Evolutionary conservation across 2,797 vertebrate species (phyloP).

Genomic region (Thaleichthys pacificus): DNA sequence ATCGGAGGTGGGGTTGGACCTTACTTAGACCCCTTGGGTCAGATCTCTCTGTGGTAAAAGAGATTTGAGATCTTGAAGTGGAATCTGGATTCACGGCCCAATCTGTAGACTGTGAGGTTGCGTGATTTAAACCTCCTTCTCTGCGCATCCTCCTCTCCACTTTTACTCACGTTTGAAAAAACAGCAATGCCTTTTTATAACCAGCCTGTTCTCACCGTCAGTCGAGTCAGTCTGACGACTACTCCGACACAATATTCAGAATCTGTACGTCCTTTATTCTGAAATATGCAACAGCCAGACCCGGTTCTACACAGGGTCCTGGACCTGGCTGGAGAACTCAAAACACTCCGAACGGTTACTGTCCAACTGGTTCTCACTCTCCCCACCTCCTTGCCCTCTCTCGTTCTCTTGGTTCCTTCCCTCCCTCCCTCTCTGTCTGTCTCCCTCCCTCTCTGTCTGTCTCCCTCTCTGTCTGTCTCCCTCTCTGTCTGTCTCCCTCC

Average conservation of each 20-base stretch:
- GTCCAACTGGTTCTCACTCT: too few species aligned
- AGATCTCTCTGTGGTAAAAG: constrained; percentile 1
- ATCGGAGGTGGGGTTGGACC: not conserved
- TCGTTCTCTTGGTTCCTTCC: too few species aligned
- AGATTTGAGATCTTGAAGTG: not conserved
- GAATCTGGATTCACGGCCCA: too few species aligned
- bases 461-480: too few species aligned
- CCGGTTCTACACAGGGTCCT: constrained; percentile 20
- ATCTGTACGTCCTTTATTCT: constrained; percentile 39
- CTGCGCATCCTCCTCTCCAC: too few species aligned
- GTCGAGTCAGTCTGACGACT: constrained; percentile 5
- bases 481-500: too few species aligned
- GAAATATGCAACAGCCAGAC: constrained; percentile 56
- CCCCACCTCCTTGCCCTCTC: too few species aligned
- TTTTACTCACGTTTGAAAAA: not conserved
- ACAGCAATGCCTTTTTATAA: constrained; percentile 14
- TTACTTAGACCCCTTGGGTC: not conserved
- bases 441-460: too few species aligned
- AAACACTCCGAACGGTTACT: constrained; percentile 8
- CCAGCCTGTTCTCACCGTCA: not conserved
- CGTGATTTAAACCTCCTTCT: too few species aligned
- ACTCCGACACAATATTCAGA: constrained; percentile 1
- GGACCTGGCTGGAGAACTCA: constrained; percentile 7
- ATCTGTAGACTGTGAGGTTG: too few species aligned
- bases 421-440: too few species aligned